A percentile compares a stretch with the other conserved stretches of the same genome.
These are phyloP conservation scores for Melanotaenia duboulayi DNA, from an alignment of 2,113 vertebrate species.

Conservation along the genomic window DNA sequence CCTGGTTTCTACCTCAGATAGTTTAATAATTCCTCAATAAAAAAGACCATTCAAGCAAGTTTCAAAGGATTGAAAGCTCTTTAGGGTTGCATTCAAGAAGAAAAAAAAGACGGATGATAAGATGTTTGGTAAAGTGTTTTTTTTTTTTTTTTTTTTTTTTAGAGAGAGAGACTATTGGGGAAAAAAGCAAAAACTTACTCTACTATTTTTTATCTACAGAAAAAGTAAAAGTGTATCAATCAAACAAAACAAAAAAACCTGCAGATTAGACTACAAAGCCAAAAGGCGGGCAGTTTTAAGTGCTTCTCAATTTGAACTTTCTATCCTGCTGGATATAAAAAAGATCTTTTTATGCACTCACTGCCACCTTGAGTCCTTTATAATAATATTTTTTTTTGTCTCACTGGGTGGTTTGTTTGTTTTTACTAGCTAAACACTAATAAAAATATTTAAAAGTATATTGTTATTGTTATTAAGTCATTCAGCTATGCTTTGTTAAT, in stretches of 20 bases:
- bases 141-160: not conserved
- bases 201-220: not conserved
- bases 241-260: not conserved
- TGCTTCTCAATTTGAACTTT: constrained; percentile 29
- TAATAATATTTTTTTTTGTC: not conserved
- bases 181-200: not conserved
- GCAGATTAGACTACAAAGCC: constrained; percentile 3
- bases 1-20: no score
- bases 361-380: constrained; percentile 42
- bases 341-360: constrained; percentile 18
- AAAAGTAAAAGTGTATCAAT: constrained; percentile 4
- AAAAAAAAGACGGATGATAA: no score
- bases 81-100: no score
- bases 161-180: not conserved
- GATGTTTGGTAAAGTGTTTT: not conserved
- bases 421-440: not conserved
- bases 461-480: not conserved
- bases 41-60: no score
- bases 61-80: no score
- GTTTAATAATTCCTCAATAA: no score
- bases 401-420: not conserved
- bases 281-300: constrained; percentile 1
- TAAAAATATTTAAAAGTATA: constrained; percentile 30
- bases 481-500: not conserved
- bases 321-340: constrained; percentile 22